A percentile compares a stretch with the other conserved stretches of the same genome.
Evolutionary conservation across 2,888 invertebrate species (phyloP).

Genomic region (Rhagonycha lutea): DNA sequence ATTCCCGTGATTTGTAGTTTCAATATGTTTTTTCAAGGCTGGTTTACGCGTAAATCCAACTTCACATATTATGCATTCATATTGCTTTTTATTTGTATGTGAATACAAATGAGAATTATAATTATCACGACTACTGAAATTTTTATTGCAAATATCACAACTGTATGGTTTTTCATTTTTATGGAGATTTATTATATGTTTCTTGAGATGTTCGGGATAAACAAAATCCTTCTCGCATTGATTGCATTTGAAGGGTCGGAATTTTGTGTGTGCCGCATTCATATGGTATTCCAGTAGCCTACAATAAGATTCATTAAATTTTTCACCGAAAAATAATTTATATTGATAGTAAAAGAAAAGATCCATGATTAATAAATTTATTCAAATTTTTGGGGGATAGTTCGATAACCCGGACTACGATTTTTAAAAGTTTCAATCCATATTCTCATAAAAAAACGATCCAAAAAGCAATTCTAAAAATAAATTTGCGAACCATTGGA

Average conservation of each 20-base stretch:
- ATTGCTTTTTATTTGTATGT: not conserved
- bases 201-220: not conserved
- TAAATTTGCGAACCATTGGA: no score
- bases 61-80: not conserved
- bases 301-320: not conserved
- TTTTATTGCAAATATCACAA: not conserved
- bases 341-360: no score
- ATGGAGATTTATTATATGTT: not conserved
- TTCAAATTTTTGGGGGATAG: no score
- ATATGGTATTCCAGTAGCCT: not conserved
- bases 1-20: accelerated
- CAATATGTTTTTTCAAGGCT: not conserved
- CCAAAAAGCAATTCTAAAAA: no score
- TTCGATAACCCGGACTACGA: no score
- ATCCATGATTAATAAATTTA: no score
- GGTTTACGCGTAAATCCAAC: not conserved
- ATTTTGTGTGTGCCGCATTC: not conserved
- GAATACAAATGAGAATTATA: not conserved
- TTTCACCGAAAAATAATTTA: no score
- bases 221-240: not conserved
- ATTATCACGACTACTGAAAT: not conserved
- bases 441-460: no score
- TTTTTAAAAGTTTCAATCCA: no score
- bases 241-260: not conserved
- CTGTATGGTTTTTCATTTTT: not conserved